These are phyloP conservation scores for Scrobipalpa atriplicella DNA, from an alignment of 2,888 invertebrate genomes.

Conservation along the genomic window DNA sequence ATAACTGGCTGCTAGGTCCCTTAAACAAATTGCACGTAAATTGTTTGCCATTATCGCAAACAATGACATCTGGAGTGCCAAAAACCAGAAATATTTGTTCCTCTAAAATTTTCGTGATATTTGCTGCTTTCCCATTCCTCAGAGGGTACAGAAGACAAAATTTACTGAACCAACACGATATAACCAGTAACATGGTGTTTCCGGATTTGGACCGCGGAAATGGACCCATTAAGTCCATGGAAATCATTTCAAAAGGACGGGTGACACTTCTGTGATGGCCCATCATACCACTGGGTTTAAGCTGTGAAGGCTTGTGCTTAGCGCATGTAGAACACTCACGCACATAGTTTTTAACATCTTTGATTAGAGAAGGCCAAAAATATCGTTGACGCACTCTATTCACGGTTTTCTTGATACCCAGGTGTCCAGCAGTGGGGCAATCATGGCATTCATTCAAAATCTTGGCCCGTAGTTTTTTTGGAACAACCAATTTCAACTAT, in stretches of 20 bases:
- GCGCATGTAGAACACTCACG: constrained; percentile 29
- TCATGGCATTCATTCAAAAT: constrained; percentile 30
- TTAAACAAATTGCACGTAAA: constrained; percentile 31
- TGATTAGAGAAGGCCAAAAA: constrained; percentile 27
- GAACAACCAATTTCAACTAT: constrained; percentile 30
- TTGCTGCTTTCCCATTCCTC: constrained; percentile 29
- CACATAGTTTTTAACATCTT: constrained; percentile 29
- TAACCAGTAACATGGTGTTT: constrained; percentile 30
- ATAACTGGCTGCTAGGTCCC: constrained; percentile 26
- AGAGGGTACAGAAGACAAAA: constrained; percentile 21
- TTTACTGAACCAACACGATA: constrained; percentile 31
- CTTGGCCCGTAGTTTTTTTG: constrained; percentile 1
- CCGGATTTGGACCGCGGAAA: constrained; percentile 27
- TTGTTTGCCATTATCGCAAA: constrained; percentile 38
- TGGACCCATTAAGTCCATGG: constrained; percentile 31
- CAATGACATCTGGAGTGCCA: constrained; percentile 31
- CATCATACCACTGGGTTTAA: constrained; percentile 27
- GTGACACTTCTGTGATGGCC: constrained; percentile 24
- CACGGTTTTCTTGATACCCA: constrained; percentile 25
- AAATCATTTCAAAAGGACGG: constrained; percentile 28
- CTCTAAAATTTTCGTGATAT: constrained; percentile 30
- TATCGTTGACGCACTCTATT: constrained; percentile 23
- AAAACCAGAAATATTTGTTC: constrained; percentile 31
- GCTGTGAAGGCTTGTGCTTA: constrained; percentile 26
- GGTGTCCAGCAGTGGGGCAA: constrained; percentile 24